These are phyloP conservation scores for Lepeophtheirus salmonis DNA, from an alignment of 1,140 invertebrate species.

Conservation along the genomic window DNA sequence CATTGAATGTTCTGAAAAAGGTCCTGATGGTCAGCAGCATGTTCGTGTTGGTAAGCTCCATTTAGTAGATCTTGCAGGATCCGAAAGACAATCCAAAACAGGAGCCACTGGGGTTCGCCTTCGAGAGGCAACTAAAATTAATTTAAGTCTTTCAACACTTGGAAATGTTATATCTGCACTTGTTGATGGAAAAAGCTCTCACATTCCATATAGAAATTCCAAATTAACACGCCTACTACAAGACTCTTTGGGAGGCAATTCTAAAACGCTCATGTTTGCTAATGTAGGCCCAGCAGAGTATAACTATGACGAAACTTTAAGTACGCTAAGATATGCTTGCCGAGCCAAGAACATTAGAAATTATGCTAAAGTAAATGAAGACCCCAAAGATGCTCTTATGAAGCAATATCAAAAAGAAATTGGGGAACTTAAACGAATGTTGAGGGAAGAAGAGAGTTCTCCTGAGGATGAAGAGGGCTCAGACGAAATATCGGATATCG, in stretches of 20 bases:
- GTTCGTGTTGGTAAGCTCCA: slow-evolving; percentile 55
- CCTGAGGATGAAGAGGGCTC: slow-evolving; percentile 28
- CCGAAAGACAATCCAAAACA: slow-evolving; percentile 76
- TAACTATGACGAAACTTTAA: slow-evolving; percentile 95
- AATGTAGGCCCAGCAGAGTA: slow-evolving; percentile 86
- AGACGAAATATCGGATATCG: slow-evolving; percentile 28
- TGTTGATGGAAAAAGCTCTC: slow-evolving; percentile 78
- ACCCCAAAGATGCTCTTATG: slow-evolving; percentile 89
- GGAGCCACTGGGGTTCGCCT: slow-evolving; percentile 67
- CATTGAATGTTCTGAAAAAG: slow-evolving; percentile 52
- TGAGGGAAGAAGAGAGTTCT: slow-evolving; percentile 38
- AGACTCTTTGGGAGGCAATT: slow-evolving; percentile 86
- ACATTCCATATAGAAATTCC: slow-evolving; percentile 85
- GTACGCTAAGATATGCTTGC: slow-evolving; percentile 87
- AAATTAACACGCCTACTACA: slow-evolving; percentile 78
- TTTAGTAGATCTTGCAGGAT: slow-evolving; percentile 64
- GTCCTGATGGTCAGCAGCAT: slow-evolving; percentile 38
- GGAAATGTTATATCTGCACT: slow-evolving; percentile 89
- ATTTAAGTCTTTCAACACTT: slow-evolving; percentile 73
- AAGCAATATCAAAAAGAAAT: slow-evolving; percentile 93
- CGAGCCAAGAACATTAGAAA: slow-evolving; percentile 96
- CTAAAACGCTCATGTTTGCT: slow-evolving; percentile 88
- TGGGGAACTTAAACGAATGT: slow-evolving; percentile 63
- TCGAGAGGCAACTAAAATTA: slow-evolving; percentile 88
- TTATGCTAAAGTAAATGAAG: slow-evolving; percentile 73